Evolutionary conservation across 2,888 invertebrate species (phyloP).

Genomic region (Pollenia angustigena): DNA sequence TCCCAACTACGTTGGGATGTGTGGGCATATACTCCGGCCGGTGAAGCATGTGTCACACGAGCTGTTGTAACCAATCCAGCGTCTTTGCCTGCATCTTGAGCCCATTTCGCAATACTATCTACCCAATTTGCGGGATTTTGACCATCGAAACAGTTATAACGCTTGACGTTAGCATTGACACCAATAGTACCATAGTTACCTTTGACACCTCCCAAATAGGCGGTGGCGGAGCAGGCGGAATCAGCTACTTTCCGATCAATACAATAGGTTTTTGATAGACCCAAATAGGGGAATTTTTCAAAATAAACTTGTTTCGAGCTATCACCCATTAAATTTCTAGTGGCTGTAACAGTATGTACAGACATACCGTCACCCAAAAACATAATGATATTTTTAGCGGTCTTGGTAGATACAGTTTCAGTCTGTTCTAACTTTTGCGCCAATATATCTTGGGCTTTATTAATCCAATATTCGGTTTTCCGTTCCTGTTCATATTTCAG

Average conservation of each 20-base stretch:
- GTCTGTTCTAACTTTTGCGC: slow-evolving; percentile 77
- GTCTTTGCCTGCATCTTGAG: slow-evolving; percentile 87
- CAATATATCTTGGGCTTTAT: slow-evolving; percentile 80
- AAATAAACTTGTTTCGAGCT: slow-evolving; percentile 87
- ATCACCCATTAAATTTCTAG: slow-evolving; percentile 87
- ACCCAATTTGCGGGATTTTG: slow-evolving; percentile 86
- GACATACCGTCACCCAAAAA: slow-evolving; percentile 93
- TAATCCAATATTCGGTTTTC: slow-evolving; percentile 80
- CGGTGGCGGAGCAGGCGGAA: slow-evolving; percentile 93
- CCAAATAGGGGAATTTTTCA: slow-evolving; percentile 87
- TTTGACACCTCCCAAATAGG: slow-evolving; percentile 91
- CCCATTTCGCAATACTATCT: slow-evolving; percentile 89
- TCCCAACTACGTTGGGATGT: slow-evolving; percentile 90
- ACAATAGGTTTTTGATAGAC: slow-evolving; percentile 88
- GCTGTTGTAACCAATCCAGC: slow-evolving; percentile 91
- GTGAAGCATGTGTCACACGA: slow-evolving; percentile 91
- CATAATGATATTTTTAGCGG: slow-evolving; percentile 87
- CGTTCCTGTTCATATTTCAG: slow-evolving; percentile 78
- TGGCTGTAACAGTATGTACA: slow-evolving; percentile 88
- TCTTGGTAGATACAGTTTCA: slow-evolving; percentile 75
- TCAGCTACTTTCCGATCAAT: slow-evolving; percentile 91
- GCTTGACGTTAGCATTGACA: slow-evolving; percentile 87
- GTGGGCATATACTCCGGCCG: slow-evolving; percentile 90
- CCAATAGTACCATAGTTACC: slow-evolving; percentile 91
- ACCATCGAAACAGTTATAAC: slow-evolving; percentile 88